Conservation (phyloP, 1,140 invertebrate genomes). For the Cepaea nemoralis region DNA sequence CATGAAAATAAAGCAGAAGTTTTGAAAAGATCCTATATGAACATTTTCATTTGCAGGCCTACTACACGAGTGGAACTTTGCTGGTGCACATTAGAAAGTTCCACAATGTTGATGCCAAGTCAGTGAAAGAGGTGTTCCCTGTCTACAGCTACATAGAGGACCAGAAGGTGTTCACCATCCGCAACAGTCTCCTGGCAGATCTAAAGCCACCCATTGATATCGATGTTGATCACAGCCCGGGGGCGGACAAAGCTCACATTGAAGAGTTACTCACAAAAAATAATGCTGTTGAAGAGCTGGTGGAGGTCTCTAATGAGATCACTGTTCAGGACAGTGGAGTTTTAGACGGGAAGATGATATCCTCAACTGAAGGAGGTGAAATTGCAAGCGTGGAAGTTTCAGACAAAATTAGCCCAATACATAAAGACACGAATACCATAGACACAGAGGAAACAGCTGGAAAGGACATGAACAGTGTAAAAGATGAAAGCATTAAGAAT, state of each 20-base stretch:
- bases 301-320: background rate
- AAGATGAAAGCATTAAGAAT: background rate
- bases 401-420: background rate
- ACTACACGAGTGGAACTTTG: constrained; percentile 37
- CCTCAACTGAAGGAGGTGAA: background rate
- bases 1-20: too few species aligned
- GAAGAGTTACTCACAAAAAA: background rate
- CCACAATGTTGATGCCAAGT: constrained; percentile 37
- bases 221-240: background rate
- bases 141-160: constrained; percentile 21
- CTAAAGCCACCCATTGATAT: background rate
- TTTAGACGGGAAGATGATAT: background rate
- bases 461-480: background rate
- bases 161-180: constrained; percentile 38
- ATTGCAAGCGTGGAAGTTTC: background rate
- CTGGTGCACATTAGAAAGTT: constrained; percentile 38
- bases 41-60: constrained; percentile 13
- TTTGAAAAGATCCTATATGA: too few species aligned
- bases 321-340: background rate
- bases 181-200: constrained; percentile 1
- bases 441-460: too few species aligned
- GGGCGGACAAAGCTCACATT: background rate
- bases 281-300: background rate
- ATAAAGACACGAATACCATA: background rate
- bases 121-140: constrained; percentile 37